phyloP scores from a whole-genome alignment of 2,797 vertebrate species.

The Malacoraja senta region DNA sequence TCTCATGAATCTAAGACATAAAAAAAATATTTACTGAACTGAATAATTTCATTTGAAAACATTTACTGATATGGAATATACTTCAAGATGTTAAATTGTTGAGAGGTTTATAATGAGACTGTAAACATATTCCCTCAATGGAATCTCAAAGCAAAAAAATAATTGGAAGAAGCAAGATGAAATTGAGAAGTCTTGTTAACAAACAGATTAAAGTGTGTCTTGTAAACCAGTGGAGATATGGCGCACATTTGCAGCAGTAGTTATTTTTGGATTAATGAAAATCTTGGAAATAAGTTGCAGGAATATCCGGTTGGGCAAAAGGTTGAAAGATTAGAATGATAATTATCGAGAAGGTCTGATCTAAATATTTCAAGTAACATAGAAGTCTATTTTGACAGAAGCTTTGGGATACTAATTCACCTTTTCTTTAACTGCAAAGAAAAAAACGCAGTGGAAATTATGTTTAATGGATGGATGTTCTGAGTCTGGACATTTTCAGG shows the following conservation, averaged over 20 bases:
- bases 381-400: neutral
- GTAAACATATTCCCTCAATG: neutral
- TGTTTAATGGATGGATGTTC: neutral
- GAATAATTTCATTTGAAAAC: neutral
- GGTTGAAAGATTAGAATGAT: neutral
- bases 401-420: neutral
- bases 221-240: neutral
- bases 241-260: neutral
- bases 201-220: neutral
- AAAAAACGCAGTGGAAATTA: neutral
- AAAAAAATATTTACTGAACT: neutral
- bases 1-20: neutral
- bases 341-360: neutral
- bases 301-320: neutral
- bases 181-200: neutral
- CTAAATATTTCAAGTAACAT: neutral
- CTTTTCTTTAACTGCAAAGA: neutral
- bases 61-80: neutral
- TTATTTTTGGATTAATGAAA: neutral
- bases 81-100: neutral
- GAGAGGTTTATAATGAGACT: neutral
- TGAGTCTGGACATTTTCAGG: neutral
- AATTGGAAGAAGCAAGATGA: neutral
- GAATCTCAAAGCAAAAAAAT: neutral
- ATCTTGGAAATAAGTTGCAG: too few relatives aligned